Base-by-base conservation (phyloP, 2,888 invertebrate genomes). In the Melitaea athalia region DNA sequence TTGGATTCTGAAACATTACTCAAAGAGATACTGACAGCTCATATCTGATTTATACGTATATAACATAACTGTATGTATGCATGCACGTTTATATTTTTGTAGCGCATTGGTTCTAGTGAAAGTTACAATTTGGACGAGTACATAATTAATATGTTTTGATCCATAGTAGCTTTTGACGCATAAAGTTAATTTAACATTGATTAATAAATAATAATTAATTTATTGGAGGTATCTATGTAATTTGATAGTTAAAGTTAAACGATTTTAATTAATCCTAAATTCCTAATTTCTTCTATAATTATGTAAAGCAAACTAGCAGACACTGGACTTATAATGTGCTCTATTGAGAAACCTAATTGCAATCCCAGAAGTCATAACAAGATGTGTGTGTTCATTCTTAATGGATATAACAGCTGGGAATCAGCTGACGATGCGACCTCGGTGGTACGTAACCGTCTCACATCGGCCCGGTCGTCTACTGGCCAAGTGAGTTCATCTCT, bases 371-470 rank as follows among this genome's bases (percentile, higher is more conserved):
- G 55, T 75, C 66, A 71, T 72, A 69, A 71, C 59, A 17, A 17
- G 49, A 53, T 50, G 47, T 52, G 79, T 72, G 74, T 77, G 68
- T 76, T 70, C 70, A n/a, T 72, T 72, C 75, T 74, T 86, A 85
- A 90, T 86, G 89, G 86, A 80, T 75, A 78, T 78, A 89, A 86
- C 89, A 89, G 88, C 87, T 88, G 87, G 86, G 80, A 73, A 78
- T 85, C 86, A 86, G 86, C 84, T 86, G 84, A 76, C 72, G 76
- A 61, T 53, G 33, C 60, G 60, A 47, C 66, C 66, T 45, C 50
- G 60, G 55, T 52, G 43, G 31, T 15, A 24, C 55, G 65, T 55
- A 15, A 43, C 63, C 57, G 63, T 59, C 57, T 49, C 65, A 31
- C 33, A 42, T 12, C 45, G 15, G 24, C 50, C 59, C 38, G 50